Percentiles rank a stretch among this genome's conserved stretches.
Evolutionary conservation across 2,113 vertebrate genomes (phyloP).

Genomic region (Eulemur macaco): DNA sequence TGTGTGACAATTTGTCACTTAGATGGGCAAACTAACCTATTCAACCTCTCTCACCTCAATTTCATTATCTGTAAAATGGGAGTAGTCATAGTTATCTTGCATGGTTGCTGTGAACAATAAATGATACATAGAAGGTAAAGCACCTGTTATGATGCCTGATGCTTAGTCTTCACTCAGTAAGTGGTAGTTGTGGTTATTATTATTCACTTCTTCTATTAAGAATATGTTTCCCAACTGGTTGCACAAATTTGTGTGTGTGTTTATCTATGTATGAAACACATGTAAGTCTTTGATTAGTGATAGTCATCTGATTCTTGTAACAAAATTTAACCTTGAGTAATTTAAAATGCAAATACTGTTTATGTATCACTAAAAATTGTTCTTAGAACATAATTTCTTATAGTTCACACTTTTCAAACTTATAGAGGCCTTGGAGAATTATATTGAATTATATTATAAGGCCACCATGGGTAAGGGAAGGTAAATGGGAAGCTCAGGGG

Average conservation of each 20-base stretch:
- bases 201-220: not conserved
- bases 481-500: not conserved
- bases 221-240: not conserved
- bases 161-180: not conserved
- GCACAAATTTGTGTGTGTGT: not conserved
- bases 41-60: not conserved
- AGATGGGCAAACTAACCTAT: constrained; percentile 12
- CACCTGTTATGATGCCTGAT: not conserved
- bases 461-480: not conserved
- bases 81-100: not conserved
- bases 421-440: not conserved
- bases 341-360: not conserved
- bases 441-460: not conserved
- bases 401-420: not conserved
- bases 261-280: not conserved
- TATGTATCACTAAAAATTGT: not conserved
- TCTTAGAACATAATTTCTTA: not conserved
- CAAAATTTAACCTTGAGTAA: not conserved
- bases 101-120: not conserved
- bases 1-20: constrained; percentile 18
- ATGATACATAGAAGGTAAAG: not conserved
- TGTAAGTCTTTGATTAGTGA: constrained; percentile 8
- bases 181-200: not conserved
- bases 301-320: constrained; percentile 20
- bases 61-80: constrained; percentile 46